Evolutionary conservation across 2,888 invertebrate genomes (phyloP).

Genomic region (Eristalis pertinax): DNA sequence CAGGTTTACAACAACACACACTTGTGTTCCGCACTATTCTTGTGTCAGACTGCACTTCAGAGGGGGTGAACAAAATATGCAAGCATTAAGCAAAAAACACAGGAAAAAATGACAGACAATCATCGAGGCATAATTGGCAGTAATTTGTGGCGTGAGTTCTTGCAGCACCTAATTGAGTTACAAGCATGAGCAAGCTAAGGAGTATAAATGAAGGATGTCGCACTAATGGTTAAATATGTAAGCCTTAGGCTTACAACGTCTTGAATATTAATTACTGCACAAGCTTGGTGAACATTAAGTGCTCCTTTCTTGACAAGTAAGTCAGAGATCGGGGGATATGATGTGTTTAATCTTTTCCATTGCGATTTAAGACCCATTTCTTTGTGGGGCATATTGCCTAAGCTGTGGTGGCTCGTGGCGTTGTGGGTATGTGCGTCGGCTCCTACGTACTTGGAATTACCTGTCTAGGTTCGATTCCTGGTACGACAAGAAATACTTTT

Average conservation of each 20-base stretch:
- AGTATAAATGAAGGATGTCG: not conserved
- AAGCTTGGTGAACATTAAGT: not conserved
- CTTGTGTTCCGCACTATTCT: not conserved
- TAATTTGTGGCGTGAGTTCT: conserved; percentile 36
- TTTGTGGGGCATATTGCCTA: no score
- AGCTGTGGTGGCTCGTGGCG: no score
- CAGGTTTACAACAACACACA: not conserved
- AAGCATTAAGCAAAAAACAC: not conserved
- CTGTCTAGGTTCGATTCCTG: no score
- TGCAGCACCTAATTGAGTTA: conserved; percentile 51
- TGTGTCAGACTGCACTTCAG: not conserved
- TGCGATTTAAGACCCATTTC: no score
- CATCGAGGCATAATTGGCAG: conserved; percentile 29
- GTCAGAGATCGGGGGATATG: no score
- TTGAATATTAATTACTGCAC: not conserved
- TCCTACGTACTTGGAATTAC: no score
- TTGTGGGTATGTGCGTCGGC: no score
- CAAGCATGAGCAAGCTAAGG: not conserved
- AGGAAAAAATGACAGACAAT: not conserved
- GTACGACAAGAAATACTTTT: no score
- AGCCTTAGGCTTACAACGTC: not conserved
- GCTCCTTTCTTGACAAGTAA: not conserved
- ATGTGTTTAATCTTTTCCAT: no score
- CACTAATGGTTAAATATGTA: not conserved
- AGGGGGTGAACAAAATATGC: not conserved